Base-by-base conservation (phyloP, 2,113 vertebrate species). In the Asarcornis scutulata region DNA sequence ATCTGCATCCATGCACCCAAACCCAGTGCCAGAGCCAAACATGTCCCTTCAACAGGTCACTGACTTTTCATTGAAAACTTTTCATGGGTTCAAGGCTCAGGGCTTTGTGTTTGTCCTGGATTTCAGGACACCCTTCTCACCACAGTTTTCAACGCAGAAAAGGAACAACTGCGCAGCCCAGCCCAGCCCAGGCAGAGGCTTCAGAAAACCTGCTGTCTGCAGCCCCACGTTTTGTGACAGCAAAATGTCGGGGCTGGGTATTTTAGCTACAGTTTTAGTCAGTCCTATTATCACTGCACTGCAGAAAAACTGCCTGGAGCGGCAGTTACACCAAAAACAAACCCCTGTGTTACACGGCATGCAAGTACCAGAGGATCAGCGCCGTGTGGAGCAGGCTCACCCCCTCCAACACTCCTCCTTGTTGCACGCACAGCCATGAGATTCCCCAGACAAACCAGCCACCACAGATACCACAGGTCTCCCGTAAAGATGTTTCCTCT, bases 191-290 rank as follows among this genome's bases (percentile, higher is more conserved):
- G 69, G 17, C 38, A 29, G 31, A 67, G 76, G 73, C 75, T 95
- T 88, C 23, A 38, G 34, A 77, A 85, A 86, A 73, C 23, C 11
- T 7, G 31, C 34, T 15, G 8, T 81, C 74, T 44, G n/a, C 81
- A 96, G 36, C 44, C 48, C 80, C 66, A 83, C 10, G 5, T 21
- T 44, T 58, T 78, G 25, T 88, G 78, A 64, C 18, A 3, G 76
- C 76, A 88, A 94, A 93, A 83, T 1, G 0, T 89, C 4, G 1
- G 93, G 85, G 69, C 3, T 91, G 93, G 60, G 82, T 91, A 85
- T 87, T 96, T 85, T 55, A 93, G 75, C 52, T 96, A 72, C 76
- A 40, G 81, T 96, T 96, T 97, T 78, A 78, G 73, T 95, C 94
- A 84, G 68, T 64, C 63, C 69, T 77, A 86, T 97, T 98, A 98